A percentile compares a stretch with the other conserved stretches of the same genome.
phyloP scores from a whole-genome alignment of 2,797 vertebrate species.

The Setipinna tenuifilis region DNA sequence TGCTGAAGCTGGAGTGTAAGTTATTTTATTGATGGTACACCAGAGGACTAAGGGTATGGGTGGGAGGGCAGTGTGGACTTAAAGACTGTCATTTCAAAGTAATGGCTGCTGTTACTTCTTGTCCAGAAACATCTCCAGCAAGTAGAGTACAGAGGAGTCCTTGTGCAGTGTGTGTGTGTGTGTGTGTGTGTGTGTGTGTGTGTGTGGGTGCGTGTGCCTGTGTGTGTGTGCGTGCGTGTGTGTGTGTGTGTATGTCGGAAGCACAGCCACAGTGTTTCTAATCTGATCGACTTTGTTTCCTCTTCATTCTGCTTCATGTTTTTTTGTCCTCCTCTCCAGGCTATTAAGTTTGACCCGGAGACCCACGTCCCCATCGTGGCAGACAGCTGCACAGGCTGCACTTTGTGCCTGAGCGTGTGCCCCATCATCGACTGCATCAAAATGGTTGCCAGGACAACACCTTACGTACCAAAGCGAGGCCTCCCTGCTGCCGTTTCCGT shows the following conservation, averaged over 20 bases:
- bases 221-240: slow-evolving; percentile 37
- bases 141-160: not conserved
- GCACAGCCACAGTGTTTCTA: slow-evolving; percentile 54
- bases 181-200: slow-evolving; percentile 34
- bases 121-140: not conserved
- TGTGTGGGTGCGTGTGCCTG: not conserved
- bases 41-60: not conserved
- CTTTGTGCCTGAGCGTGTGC: slow-evolving; percentile 85
- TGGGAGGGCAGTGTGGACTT: not conserved
- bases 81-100: slow-evolving; percentile 1
- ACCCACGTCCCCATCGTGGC: slow-evolving; percentile 82
- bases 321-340: slow-evolving; percentile 66
- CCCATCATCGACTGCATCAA: slow-evolving; percentile 87
- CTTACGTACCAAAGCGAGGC: slow-evolving; percentile 80
- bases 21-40: not conserved
- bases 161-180: not conserved
- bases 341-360: slow-evolving; percentile 81
- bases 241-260: slow-evolving; percentile 29
- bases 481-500: slow-evolving; percentile 74
- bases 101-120: not conserved
- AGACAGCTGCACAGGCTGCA: slow-evolving; percentile 84
- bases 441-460: slow-evolving; percentile 86
- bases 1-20: not conserved
- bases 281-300: slow-evolving; percentile 61
- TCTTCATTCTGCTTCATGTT: slow-evolving; percentile 38